Percentiles rank a stretch among this genome's conserved stretches.
Conservation (phyloP, 2,113 vertebrate species). For the Limanda limanda region DNA sequence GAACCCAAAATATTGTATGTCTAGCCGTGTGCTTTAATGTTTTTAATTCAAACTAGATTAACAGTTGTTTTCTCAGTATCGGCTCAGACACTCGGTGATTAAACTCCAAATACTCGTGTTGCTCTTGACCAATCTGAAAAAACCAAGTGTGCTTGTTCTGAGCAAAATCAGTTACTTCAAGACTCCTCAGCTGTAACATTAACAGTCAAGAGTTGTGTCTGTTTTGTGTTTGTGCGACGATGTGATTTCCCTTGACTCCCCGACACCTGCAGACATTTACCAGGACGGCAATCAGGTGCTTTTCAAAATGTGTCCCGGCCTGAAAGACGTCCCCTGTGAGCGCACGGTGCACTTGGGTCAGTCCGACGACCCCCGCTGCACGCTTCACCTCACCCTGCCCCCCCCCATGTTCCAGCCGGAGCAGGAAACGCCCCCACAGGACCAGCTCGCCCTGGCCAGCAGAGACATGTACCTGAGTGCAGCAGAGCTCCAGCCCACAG, state of each 20-base stretch:
- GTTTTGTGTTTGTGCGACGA: neutral
- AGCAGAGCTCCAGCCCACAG: conserved; percentile 96
- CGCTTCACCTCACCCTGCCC: conserved; percentile 90
- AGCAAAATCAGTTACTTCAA: no score
- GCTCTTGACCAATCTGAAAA: neutral
- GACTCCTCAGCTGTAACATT: no score
- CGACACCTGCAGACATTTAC: conserved; percentile 87
- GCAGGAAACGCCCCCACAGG: conserved; percentile 86
- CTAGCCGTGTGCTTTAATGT: neutral
- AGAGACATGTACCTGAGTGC: conserved; percentile 94
- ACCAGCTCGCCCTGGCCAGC: conserved; percentile 84
- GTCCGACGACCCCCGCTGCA: conserved; percentile 92
- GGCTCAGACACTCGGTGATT: neutral
- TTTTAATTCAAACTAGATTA: neutral
- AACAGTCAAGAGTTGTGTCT: neutral
- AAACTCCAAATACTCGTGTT: neutral
- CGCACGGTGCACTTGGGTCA: conserved; percentile 91
- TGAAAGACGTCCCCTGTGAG: conserved; percentile 91
- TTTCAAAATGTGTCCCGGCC: conserved; percentile 92
- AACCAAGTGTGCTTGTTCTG: neutral
- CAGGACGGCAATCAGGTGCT: conserved; percentile 94
- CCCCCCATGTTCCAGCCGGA: conserved; percentile 93
- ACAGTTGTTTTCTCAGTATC: neutral
- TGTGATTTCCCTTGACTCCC: conserved; percentile 80
- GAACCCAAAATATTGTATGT: neutral